phyloP scores from a whole-genome alignment of 1,140 invertebrate genomes.

The Zaprionus vittiger region DNA sequence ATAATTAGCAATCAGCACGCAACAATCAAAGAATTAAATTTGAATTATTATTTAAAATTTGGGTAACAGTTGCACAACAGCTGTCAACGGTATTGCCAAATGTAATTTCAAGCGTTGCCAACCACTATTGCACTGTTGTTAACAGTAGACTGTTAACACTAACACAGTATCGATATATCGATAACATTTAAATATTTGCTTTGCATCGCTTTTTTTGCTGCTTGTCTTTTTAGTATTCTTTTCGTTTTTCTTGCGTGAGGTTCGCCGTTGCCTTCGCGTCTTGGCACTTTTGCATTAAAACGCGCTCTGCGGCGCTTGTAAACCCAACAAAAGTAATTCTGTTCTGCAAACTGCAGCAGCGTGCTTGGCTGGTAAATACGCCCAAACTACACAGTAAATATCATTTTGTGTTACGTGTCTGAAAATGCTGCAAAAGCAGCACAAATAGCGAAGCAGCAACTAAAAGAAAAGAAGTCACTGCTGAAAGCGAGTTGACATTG shows the following conservation, averaged over 20 bases:
- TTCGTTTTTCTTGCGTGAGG: constrained; percentile 50
- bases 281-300: constrained; percentile 51
- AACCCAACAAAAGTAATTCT: constrained; percentile 44
- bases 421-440: constrained; percentile 15
- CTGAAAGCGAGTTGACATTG: constrained; percentile 70
- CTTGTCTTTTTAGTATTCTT: constrained; percentile 47
- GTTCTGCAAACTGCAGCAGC: constrained; percentile 53
- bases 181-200: constrained; percentile 3
- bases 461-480: constrained; percentile 39
- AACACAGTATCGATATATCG: constrained; percentile 37
- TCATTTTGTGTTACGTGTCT: constrained; percentile 35
- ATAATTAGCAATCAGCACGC: constrained; percentile 33
- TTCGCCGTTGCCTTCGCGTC: constrained; percentile 35
- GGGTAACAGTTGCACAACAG: constrained; percentile 15
- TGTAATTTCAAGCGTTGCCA: constrained; percentile 4
- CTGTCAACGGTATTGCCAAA: constrained; percentile 4
- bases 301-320: constrained; percentile 46
- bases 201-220: constrained; percentile 29
- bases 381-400: constrained; percentile 17
- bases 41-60: not conserved
- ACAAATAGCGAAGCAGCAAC: constrained; percentile 10
- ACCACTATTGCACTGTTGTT: not conserved
- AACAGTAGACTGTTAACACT: not conserved
- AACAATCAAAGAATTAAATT: constrained; percentile 14
- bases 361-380: constrained; percentile 54